A percentile compares a stretch with the other conserved stretches of the same genome.
These are phyloP conservation scores for Ciconia stormi DNA, from an alignment of 2,113 vertebrate species.

Conservation along the genomic window DNA sequence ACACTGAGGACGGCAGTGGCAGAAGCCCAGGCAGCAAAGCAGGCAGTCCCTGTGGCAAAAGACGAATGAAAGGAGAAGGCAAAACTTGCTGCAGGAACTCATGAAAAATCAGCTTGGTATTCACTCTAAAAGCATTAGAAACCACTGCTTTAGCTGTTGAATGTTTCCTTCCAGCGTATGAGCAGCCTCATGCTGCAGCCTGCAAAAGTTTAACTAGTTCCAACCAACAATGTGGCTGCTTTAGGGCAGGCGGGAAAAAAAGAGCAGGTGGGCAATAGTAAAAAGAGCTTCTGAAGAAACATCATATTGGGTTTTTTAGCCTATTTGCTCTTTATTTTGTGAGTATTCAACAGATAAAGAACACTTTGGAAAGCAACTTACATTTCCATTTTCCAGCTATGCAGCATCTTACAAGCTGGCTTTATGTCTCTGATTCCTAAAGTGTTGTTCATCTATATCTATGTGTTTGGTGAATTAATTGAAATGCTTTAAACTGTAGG, in stretches of 20 bases:
- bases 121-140: not conserved
- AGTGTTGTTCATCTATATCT: not conserved
- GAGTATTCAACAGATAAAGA: not conserved
- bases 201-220: not conserved
- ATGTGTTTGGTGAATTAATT: not conserved
- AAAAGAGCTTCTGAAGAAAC: not conserved
- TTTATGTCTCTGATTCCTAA: not conserved
- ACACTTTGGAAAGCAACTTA: not conserved
- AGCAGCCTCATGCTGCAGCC: not conserved
- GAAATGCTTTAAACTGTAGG: not conserved
- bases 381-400: not conserved
- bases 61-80: not conserved
- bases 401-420: not conserved
- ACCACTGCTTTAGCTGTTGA: not conserved
- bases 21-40: not conserved
- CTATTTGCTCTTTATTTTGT: not conserved
- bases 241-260: not conserved
- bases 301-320: accelerated
- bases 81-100: not conserved
- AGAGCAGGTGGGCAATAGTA: not conserved
- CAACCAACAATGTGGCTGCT: not conserved
- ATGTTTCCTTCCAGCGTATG: not conserved
- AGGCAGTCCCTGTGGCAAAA: not conserved
- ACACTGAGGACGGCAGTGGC: no score
- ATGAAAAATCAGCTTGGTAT: not conserved